A percentile compares a stretch with the other conserved stretches of the same genome.
Conservation (phyloP, 2,113 vertebrate species). For the Cygnus atratus region DNA sequence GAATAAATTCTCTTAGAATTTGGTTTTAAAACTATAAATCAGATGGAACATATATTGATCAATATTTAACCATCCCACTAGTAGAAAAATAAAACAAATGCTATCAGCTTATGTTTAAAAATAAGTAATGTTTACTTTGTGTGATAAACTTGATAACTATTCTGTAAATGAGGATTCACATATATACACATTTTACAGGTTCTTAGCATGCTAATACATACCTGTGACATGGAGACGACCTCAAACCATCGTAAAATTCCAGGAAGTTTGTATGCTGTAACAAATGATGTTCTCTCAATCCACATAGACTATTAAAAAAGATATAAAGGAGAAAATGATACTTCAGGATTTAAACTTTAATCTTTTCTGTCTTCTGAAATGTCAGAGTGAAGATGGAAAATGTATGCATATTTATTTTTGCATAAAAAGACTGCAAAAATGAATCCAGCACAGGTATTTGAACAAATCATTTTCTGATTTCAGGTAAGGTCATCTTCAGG, state of each 20-base stretch:
- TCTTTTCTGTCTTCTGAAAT: neutral
- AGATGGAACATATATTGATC: neutral
- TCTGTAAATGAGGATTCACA: neutral
- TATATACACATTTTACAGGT: rapidly evolving
- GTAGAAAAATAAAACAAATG: neutral
- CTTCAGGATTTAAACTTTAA: neutral
- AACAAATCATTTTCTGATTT: neutral
- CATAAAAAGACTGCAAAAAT: neutral
- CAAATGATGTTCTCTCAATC: slow-evolving; percentile 96
- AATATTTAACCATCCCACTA: neutral
- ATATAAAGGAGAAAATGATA: neutral
- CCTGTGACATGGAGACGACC: slow-evolving; percentile 85
- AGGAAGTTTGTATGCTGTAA: slow-evolving; percentile 92
- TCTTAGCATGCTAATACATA: slow-evolving; percentile 39
- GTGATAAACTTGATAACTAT: neutral
- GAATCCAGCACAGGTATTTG: neutral
- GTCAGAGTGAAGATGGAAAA: neutral
- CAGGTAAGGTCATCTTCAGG: neutral
- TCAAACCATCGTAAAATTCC: slow-evolving; percentile 98
- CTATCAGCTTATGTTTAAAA: neutral
- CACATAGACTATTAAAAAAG: slow-evolving; percentile 89
- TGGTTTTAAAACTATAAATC: neutral
- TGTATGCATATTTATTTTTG: neutral
- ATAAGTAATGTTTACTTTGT: neutral
- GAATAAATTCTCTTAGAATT: neutral